Evolutionary conservation across 2,888 invertebrate species (phyloP), one percentile per base, ranked within the genome.

Genomic region (Drepanosiphum platanoidis): DNA sequence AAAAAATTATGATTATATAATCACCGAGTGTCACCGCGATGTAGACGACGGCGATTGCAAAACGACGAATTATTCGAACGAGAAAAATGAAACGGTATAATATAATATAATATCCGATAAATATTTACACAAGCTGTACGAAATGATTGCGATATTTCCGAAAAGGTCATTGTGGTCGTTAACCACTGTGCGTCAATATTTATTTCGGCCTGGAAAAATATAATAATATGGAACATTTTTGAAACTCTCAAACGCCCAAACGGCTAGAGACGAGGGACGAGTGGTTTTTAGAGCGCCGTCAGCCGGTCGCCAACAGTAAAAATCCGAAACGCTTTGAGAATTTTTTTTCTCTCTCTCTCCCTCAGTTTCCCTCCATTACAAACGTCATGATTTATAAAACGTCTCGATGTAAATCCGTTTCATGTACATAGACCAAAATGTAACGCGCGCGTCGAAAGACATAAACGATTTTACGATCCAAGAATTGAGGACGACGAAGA

Each of bases 391-490:
- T 71, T 71, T 81, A 81, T 81, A 72, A 39, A 81, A 81, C 61
- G 36, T 81, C 61, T 36, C 39, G 32, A 72, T 72, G 81, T 82
- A 82, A 82, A 82, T 82, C 81, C 81, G 81, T 61, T 36, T 32
- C 46, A 30, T 70, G 39, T 36, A 70, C 36, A 32, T 22, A 52
- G 22, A n/a, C 9, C 32, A n/a, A n/a, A 1, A 27, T 42, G 30
- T 71, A 71, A 32, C 52, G 30, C 68, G 30, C 68, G 71, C 72
- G 72, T 18, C 30, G 42, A 66, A 15, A 66, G 72, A 82, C 74
- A 74, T 84, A 84, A 84, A 68, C 75, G 75, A 36, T 75, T 84
- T 84, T 84, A 75, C 83, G 83, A 84, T 46, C 27, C 32, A 15
- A 66, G 74, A 75, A 83, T 75, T 34, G 39, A 46, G 34, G 34